Conservation (phyloP, 2,888 invertebrate species). For the Machimus rusticus region DNA sequence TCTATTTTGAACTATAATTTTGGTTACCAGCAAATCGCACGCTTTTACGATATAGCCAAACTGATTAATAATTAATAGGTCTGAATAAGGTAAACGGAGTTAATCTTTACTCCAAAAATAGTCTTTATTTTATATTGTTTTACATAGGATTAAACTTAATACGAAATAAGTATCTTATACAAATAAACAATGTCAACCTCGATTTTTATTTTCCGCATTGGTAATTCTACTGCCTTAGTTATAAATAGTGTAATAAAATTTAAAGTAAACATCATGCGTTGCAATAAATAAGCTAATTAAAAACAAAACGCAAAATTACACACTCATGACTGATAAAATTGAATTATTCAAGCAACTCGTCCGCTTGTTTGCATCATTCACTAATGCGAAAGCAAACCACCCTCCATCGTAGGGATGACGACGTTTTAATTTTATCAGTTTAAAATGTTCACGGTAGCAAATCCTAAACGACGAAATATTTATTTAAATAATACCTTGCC, state of each 20-base stretch:
- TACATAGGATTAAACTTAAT: not conserved
- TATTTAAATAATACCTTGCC: not conserved
- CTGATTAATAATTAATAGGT: too few relatives aligned
- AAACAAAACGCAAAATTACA: not conserved
- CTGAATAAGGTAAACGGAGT: too few relatives aligned
- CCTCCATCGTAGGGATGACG: not conserved
- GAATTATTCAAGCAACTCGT: not conserved
- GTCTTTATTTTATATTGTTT: too few relatives aligned
- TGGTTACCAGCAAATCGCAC: too few relatives aligned
- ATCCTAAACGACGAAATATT: not conserved
- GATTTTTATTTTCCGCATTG: not conserved
- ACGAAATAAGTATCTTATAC: not conserved
- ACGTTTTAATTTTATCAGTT: not conserved
- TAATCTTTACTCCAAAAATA: too few relatives aligned
- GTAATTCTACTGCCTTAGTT: not conserved
- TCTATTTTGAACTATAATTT: too few relatives aligned
- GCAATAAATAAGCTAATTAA: not conserved
- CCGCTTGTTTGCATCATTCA: not conserved
- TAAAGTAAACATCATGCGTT: not conserved
- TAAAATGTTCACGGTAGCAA: not conserved
- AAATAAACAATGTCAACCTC: not conserved
- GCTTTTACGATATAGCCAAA: too few relatives aligned
- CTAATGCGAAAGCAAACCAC: not conserved
- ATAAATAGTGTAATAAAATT: not conserved
- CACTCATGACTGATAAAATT: not conserved